These are phyloP conservation scores for Solenopsis fugax DNA, from an alignment of 1,140 invertebrate species.

Conservation along the genomic window DNA sequence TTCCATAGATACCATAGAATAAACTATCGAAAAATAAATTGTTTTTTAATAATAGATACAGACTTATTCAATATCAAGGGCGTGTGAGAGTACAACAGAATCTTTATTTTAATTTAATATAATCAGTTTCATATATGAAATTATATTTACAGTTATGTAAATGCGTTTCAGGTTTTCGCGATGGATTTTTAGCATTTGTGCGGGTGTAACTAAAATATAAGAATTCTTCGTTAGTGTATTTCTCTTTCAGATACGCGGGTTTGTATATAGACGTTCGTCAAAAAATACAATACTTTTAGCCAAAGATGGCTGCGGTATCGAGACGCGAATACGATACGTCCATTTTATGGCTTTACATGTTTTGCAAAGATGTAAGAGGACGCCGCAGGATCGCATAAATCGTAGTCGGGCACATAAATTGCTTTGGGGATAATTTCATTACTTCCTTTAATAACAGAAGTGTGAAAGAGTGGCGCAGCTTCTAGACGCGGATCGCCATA, in stretches of 20 bases:
- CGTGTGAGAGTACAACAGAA: background rate
- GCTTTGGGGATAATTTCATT: constrained; percentile 14
- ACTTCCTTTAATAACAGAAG: constrained; percentile 5
- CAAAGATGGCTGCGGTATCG: background rate
- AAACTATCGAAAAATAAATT: background rate
- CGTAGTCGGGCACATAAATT: background rate
- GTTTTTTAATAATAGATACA: background rate
- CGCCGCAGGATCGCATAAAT: constrained; percentile 19
- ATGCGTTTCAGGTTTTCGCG: background rate
- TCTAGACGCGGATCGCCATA: background rate
- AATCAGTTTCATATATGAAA: background rate
- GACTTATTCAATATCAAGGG: background rate
- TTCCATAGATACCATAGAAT: background rate
- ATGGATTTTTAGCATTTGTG: background rate
- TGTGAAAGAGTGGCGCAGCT: background rate
- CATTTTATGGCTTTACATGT: constrained; percentile 26
- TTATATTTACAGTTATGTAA: background rate
- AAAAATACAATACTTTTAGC: constrained; percentile 42
- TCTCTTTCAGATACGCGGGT: background rate
- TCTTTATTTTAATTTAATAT: background rate
- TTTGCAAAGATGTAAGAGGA: constrained; percentile 17
- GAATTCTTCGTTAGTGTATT: background rate
- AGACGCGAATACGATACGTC: constrained; percentile 23
- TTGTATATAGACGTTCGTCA: constrained; percentile 15
- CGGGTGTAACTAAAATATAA: constrained; percentile 18